Conservation (phyloP, 2,113 vertebrate genomes). For the Ophiodon elongatus region DNA sequence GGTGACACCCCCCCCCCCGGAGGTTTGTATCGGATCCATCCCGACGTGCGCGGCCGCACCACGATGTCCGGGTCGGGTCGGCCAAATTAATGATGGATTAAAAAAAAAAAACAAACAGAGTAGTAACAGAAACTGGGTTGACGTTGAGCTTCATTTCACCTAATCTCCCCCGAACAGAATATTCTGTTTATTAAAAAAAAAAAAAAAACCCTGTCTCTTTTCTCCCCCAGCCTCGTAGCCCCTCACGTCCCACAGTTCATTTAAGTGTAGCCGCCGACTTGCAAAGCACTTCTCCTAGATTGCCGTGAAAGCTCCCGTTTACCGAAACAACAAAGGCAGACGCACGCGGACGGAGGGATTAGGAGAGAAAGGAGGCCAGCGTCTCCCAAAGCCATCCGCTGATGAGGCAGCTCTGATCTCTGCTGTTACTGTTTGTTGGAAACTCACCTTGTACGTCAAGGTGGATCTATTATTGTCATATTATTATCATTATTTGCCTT, state of each 20-base stretch:
- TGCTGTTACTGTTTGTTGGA: conserved; percentile 16
- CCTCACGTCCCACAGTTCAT: background rate
- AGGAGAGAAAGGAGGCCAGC: background rate
- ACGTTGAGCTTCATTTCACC: conserved; percentile 28
- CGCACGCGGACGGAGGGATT: conserved; percentile 22
- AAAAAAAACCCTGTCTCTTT: no score
- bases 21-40: conserved; percentile 9
- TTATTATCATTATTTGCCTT: background rate
- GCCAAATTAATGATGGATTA: conserved; percentile 23
- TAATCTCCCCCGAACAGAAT: conserved; percentile 45
- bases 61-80: background rate
- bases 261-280: conserved; percentile 51
- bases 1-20: conserved; percentile 14
- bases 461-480: background rate
- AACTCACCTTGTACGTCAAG: conserved; percentile 26
- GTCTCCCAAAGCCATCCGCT: no score
- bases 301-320: conserved; percentile 11
- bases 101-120: conserved; percentile 23
- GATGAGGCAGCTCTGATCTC: conserved; percentile 41
- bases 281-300: conserved; percentile 39
- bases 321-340: conserved; percentile 36
- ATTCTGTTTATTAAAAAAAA: no score
- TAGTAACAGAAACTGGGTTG: conserved; percentile 28
- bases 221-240: conserved; percentile 1
- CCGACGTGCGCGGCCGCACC: background rate